Evolutionary conservation across 2,113 vertebrate genomes (phyloP), one percentile per base, ranked within the genome.

Genomic region (Gambusia affinis): DNA sequence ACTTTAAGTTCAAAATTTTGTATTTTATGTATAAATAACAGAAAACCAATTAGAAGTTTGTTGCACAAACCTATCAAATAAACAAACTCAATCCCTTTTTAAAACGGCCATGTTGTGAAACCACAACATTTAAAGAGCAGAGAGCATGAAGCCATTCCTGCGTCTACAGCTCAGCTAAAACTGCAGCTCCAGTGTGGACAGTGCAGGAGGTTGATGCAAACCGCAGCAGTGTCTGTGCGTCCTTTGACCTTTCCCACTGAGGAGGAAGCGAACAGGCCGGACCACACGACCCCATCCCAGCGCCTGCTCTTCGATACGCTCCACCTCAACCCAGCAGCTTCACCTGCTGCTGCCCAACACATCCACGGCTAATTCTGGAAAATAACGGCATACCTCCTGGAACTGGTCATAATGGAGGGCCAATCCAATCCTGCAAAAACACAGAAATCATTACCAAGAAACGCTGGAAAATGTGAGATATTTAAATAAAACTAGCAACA

Each of bases 241-340:
- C 33, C 70, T n/a, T 62, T 81, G 78, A 83, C 73, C 79, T 62
- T 47, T 70, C 11, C 44, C 31, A 17, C 2, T 44, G 60, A 70
- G 60, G 69, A 31, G 64, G 30, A 5, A 66, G 69, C 44, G 73
- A 64, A 81, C 60, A 64, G 73, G 68, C 47, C 69, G 22, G 33
- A 54, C 61, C 65, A 60, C 67, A 35, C 44, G 85, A 81, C 57
- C 78, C 47, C 62, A 85, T 72, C 60, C 22, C 74, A 70, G 28
- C 76, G 83, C 39, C 0, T 76, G 81, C 33, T 65, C 78, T 86
- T 66, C 79, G 80, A 84, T 89, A 78, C 85, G 75, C 73, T 78
- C 82, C 61, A 73, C 60, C 65, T 65, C 57, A 44, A 51, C 74
- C 84, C 76, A 37, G 29, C 29, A 62, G 75, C 81, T 87, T 82